Evolutionary conservation across 2,113 vertebrate species (phyloP).

Genomic region (Phasianus colchicus): DNA sequence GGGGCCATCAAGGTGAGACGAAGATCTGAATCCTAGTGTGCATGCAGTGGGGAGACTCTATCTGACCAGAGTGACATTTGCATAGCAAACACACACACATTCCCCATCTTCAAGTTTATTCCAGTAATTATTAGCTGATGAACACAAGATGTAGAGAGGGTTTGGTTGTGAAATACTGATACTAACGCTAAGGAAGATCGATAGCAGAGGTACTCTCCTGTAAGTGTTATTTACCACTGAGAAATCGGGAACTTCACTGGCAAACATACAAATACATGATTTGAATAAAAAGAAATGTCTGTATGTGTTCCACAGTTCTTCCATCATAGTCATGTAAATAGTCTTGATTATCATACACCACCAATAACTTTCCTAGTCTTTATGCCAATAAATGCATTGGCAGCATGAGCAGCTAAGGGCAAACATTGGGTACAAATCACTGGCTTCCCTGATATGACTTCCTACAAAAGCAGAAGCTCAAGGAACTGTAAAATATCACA

Average conservation of each 20-base stretch:
- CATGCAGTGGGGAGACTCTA: accelerated
- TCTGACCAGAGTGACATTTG: not conserved
- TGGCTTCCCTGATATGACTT: not conserved
- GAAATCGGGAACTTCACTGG: not conserved
- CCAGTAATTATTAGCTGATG: not conserved
- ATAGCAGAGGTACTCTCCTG: not conserved
- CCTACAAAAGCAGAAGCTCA: not conserved
- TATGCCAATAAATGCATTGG: not conserved
- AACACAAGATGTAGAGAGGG: accelerated
- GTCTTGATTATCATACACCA: not conserved
- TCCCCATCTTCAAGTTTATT: not conserved
- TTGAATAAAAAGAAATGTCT: not conserved
- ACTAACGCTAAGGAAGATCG: not conserved
- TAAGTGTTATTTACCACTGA: not conserved
- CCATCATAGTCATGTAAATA: not conserved
- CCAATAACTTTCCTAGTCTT: not conserved
- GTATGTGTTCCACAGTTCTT: not conserved
- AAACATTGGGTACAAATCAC: not conserved
- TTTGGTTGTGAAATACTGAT: not conserved
- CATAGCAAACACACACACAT: not conserved
- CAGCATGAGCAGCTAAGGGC: not conserved
- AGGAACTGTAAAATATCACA: not conserved
- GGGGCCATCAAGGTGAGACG: not conserved
- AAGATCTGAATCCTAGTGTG: not conserved
- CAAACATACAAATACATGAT: not conserved